These are phyloP conservation scores for Chionomys nivalis DNA, from an alignment of 2,113 vertebrate species.

Conservation along the genomic window DNA sequence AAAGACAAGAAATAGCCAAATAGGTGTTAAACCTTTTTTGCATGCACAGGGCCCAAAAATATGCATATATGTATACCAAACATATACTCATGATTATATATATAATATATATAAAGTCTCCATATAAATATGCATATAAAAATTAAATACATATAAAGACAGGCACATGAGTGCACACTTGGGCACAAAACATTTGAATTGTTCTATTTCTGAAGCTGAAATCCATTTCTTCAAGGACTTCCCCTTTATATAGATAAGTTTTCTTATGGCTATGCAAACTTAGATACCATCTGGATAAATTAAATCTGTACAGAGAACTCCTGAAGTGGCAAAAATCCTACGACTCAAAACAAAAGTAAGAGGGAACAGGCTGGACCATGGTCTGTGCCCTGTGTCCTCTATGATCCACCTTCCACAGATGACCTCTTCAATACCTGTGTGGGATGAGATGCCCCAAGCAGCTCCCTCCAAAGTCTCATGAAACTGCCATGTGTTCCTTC, in stretches of 20 bases:
- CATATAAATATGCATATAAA: neutral
- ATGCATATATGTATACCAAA: neutral
- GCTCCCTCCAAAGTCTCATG: neutral
- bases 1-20: neutral
- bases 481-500: neutral
- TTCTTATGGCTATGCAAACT: neutral
- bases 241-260: conserved; percentile 17
- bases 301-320: neutral
- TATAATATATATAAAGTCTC: too few relatives aligned
- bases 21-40: neutral
- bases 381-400: neutral
- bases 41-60: neutral
- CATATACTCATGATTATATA: neutral
- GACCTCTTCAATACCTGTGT: rapidly evolving
- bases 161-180: neutral
- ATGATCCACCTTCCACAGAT: neutral
- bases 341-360: neutral
- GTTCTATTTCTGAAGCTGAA: neutral
- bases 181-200: neutral
- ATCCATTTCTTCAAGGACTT: neutral
- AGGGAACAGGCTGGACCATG: neutral
- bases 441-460: neutral
- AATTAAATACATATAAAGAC: neutral
- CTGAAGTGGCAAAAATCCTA: neutral
- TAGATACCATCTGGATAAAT: neutral